Conservation (phyloP, 2,113 vertebrate genomes). For the Serilophus lunatus region DNA sequence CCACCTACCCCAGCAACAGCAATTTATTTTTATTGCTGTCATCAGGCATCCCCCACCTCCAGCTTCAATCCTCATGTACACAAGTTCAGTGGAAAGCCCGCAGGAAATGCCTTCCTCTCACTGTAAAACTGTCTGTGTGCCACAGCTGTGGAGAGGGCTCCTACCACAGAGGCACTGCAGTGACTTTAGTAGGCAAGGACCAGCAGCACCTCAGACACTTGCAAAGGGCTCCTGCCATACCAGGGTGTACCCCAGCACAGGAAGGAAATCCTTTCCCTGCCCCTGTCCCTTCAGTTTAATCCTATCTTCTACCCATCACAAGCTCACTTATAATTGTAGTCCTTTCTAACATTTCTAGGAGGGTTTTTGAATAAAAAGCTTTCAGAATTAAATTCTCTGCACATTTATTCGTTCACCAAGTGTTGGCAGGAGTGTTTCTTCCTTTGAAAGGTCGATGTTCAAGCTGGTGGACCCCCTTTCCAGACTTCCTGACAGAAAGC, state of each 20-base stretch:
- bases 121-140: neutral
- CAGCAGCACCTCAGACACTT: neutral
- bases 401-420: neutral
- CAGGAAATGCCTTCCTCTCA: neutral
- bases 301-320: neutral
- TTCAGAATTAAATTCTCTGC: neutral
- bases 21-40: constrained; percentile 20
- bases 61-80: neutral
- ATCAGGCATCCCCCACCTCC: neutral
- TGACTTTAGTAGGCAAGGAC: neutral
- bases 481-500: neutral
- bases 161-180: neutral
- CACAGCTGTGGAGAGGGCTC: neutral
- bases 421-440: neutral
- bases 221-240: neutral
- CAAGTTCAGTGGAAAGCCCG: neutral
- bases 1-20: neutral
- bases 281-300: neutral
- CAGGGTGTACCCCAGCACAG: neutral
- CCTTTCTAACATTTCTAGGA: neutral
- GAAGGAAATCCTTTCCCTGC: neutral
- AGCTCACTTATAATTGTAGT: neutral
- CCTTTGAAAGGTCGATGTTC: neutral
- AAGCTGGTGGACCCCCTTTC: neutral
- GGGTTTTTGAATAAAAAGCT: neutral